phyloP scores from a whole-genome alignment of 1,140 invertebrate genomes.

The Whitmania pigra region DNA sequence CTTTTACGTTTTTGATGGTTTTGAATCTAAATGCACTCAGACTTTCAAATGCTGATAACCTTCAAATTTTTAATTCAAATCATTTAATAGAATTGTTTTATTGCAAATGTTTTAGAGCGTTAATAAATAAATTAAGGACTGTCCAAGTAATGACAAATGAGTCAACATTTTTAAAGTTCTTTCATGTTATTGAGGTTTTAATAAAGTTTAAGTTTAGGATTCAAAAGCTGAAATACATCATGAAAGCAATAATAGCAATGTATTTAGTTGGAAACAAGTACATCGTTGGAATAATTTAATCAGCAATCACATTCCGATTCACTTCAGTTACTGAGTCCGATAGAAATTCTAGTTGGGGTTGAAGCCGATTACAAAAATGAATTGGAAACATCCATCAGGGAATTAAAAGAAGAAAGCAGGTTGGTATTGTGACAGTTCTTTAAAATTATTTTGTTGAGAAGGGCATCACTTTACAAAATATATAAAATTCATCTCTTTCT shows the following conservation, averaged over 20 bases:
- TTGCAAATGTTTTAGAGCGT: not conserved
- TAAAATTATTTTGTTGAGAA: not conserved
- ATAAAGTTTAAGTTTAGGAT: no score
- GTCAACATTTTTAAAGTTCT: no score
- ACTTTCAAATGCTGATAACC: not conserved
- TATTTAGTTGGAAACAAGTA: no score
- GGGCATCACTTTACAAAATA: not conserved
- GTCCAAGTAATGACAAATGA: no score
- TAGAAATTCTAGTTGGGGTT: not conserved
- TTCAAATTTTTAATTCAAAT: not conserved
- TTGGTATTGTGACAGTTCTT: not conserved
- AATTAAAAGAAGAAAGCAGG: conserved; percentile 3
- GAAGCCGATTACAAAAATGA: not conserved
- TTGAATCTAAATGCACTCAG: not conserved
- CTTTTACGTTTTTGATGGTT: not conserved
- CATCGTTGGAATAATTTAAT: no score
- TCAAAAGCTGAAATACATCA: no score
- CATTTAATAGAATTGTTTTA: not conserved
- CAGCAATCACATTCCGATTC: no score
- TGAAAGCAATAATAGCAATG: no score
- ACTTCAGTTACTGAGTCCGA: not conserved
- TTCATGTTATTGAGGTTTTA: no score
- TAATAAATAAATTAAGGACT: no score
- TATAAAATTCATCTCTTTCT: not conserved
- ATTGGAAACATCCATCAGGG: not conserved